Evolutionary conservation across 2,797 vertebrate species (phyloP), one percentile per base, ranked within the genome.

Genomic region (Alca torda): DNA sequence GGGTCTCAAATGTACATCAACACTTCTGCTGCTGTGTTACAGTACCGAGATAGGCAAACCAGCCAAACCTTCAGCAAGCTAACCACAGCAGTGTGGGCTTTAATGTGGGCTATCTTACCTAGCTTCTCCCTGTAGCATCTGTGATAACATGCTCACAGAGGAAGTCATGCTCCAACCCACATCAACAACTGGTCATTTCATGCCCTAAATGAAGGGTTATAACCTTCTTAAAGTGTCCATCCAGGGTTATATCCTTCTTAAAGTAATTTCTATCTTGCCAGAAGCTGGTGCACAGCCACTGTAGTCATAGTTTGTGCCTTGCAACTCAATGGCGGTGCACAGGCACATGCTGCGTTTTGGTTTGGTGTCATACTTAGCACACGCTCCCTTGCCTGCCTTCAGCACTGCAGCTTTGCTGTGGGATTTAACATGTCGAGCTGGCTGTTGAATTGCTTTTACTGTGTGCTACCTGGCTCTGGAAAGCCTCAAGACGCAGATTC

Each of bases 341-440:
- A 33, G 28, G 16, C 16, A 5, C 30, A 9, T 37, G 25, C 12
- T 9, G 21, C 0, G 0, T 50, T 60, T 72, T 45, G 59, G 18
- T 67, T 67, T 4, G 28, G 16, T 67, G 53, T 75, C 39, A 17
- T 26, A 4, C 24, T 61, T 16, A 0, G 28, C 43, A 67, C 35
- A 18, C 0, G 1, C 8, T 59, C 64, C 41, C 43, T 46, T 25
- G n/a, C 45, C 25, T 46, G 24, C 25, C 12, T 82, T 30, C 45
- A 35, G 39, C 0, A 0, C n/a, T 2, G 17, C 31, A 69, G 46
- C n/a, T 65, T 64, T 65, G 51, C 30, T 46, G 16, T 0, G 1
- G 28, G n/a, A 31, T 79, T 65, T 83, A 18, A 73, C 8, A 2
- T 5, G 31, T 31, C 0, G 1, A 65, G 28, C 26, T 51, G 59